Percentiles rank a stretch among this genome's conserved stretches.
phyloP scores from a whole-genome alignment of 2,888 invertebrate species.

The Halocaridina rubra region DNA sequence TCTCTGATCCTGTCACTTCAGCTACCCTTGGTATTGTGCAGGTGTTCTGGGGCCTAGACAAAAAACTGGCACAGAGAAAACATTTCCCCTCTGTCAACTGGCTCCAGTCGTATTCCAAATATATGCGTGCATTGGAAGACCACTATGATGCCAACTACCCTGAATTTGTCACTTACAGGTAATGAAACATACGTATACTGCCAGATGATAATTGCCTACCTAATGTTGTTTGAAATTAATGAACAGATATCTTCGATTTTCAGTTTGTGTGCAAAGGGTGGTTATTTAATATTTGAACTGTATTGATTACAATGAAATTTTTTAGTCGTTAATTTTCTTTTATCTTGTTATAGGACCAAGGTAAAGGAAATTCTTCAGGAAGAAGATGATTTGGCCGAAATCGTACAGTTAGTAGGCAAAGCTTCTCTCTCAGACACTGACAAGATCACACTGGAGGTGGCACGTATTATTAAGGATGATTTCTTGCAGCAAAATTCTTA shows the following conservation, averaged over 20 bases:
- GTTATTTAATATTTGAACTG: no score
- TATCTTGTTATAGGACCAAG: conserved; percentile 50
- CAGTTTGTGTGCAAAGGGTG: no score
- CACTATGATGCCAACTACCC: conserved; percentile 98
- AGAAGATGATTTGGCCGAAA: conserved; percentile 99
- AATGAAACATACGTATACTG: not conserved
- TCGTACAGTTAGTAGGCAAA: conserved; percentile 99
- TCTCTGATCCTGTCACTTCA: conserved; percentile 99
- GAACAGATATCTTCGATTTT: no score
- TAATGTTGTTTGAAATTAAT: not conserved
- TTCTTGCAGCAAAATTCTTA: conserved; percentile 99
- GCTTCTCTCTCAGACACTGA: conserved; percentile 98
- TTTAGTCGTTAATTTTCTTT: no score
- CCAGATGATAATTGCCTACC: not conserved
- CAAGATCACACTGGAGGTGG: conserved; percentile 98
- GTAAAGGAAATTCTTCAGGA: conserved; percentile 93
- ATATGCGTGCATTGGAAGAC: conserved; percentile 97
- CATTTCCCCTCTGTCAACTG: conserved; percentile 99
- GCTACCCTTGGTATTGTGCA: conserved; percentile 99
- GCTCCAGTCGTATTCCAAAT: conserved; percentile 98
- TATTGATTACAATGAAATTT: no score
- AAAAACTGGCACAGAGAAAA: conserved; percentile 98
- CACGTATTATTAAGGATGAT: conserved; percentile 97
- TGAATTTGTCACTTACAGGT: conserved; percentile 94
- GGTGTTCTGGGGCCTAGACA: conserved; percentile 99